Evolutionary conservation across 2,797 vertebrate species (phyloP).

Genomic region (Poliocrania exsul): DNA sequence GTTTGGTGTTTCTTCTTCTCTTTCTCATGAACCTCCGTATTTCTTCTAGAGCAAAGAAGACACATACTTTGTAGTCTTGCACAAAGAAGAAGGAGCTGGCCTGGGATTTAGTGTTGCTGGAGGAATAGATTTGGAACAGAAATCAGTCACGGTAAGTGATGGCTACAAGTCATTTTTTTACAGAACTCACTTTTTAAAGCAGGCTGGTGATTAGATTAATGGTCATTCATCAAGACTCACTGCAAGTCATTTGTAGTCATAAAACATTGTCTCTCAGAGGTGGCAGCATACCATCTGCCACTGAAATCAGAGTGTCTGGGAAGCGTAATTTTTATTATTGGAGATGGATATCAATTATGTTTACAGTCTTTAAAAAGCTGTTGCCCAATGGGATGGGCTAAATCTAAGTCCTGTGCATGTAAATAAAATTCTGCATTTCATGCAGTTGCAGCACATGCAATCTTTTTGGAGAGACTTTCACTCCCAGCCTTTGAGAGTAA

Average conservation of each 20-base stretch:
- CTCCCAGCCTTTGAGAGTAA: background rate
- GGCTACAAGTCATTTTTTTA: background rate
- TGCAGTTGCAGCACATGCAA: background rate
- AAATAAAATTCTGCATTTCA: background rate
- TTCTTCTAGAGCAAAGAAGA: conserved; percentile 82
- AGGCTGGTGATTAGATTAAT: conserved; percentile 26
- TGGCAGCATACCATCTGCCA: conserved; percentile 23
- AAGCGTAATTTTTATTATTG: background rate
- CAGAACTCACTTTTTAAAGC: background rate
- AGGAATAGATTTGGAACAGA: conserved; percentile 89
- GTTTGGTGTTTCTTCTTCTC: background rate
- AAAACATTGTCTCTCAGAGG: background rate
- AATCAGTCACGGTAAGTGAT: conserved; percentile 85
- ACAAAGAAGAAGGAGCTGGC: conserved; percentile 89
- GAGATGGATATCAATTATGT: background rate
- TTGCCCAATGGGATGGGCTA: background rate
- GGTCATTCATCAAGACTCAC: conserved; percentile 4
- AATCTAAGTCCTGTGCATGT: background rate
- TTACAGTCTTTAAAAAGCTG: background rate
- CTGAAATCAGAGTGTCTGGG: conserved; percentile 20
- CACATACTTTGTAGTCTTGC: conserved; percentile 85
- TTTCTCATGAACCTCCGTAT: background rate
- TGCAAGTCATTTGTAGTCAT: background rate
- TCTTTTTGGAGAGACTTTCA: background rate
- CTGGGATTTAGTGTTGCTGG: conserved; percentile 93